Conservation (phyloP, 2,888 invertebrate species). For the Zaprionus lineosus region DNA sequence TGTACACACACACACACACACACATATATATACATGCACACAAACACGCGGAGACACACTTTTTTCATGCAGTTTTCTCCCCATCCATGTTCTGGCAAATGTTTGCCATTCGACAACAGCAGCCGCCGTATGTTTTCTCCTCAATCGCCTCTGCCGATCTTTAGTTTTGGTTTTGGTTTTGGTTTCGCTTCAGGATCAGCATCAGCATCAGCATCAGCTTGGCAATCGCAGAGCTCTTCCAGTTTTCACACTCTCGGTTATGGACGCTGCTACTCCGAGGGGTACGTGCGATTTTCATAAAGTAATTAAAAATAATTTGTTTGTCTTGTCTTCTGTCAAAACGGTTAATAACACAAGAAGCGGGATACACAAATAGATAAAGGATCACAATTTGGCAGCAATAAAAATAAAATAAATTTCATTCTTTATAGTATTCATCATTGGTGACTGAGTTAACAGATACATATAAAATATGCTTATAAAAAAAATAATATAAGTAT, state of each 20-base stretch:
- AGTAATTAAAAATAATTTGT: slow-evolving; percentile 77
- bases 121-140: slow-evolving; percentile 34
- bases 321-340: slow-evolving; percentile 71
- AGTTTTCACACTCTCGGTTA: slow-evolving; percentile 76
- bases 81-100: slow-evolving; percentile 66
- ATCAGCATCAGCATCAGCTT: slow-evolving; percentile 36
- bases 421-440: too few relatives aligned
- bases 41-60: too few relatives aligned
- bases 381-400: too few relatives aligned
- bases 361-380: slow-evolving; percentile 8
- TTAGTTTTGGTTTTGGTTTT: slow-evolving; percentile 6
- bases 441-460: too few relatives aligned
- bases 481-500: too few relatives aligned
- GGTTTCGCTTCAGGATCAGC: slow-evolving; percentile 32
- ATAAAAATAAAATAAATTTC: too few relatives aligned
- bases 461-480: too few relatives aligned
- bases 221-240: slow-evolving; percentile 49
- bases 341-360: slow-evolving; percentile 67
- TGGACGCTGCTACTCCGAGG: slow-evolving; percentile 16
- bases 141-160: slow-evolving; percentile 56
- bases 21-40: slow-evolving; percentile 31
- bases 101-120: slow-evolving; percentile 65
- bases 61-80: slow-evolving; percentile 43
- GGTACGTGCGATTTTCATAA: slow-evolving; percentile 52
- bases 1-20: slow-evolving; percentile 65